Evolutionary conservation across 2,797 vertebrate species (phyloP).

Genomic region (Periophthalmus magnuspinnatus): DNA sequence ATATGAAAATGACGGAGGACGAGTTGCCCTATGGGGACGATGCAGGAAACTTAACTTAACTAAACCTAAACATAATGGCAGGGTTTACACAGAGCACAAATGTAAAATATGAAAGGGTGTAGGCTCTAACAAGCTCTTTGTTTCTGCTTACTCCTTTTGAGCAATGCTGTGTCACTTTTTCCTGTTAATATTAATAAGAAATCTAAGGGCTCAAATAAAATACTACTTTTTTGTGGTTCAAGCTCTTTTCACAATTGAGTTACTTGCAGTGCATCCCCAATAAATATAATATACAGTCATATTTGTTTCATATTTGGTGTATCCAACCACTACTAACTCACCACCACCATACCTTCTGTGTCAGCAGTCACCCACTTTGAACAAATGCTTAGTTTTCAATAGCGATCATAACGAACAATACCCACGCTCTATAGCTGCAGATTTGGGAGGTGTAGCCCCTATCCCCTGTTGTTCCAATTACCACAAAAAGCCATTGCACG

Average conservation of each 20-base stretch:
- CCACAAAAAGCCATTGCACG: slow-evolving; percentile 18
- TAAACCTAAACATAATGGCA: not conserved
- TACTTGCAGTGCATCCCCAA: no score
- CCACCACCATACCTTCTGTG: not conserved
- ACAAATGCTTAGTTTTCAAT: slow-evolving; percentile 9
- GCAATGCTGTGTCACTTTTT: no score
- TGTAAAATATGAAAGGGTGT: no score
- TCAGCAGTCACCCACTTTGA: not conserved
- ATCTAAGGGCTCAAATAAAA: no score
- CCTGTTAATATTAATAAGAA: no score
- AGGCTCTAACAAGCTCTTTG: no score
- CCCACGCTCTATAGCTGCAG: not conserved
- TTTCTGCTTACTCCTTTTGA: no score
- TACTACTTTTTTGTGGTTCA: no score
- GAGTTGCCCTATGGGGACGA: no score
- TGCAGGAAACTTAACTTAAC: not conserved
- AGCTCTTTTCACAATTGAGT: no score
- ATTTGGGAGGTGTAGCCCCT: slow-evolving; percentile 10
- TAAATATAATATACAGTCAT: no score
- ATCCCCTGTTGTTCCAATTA: slow-evolving; percentile 30
- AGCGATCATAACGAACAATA: slow-evolving; percentile 24
- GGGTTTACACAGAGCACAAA: no score
- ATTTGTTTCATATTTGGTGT: not conserved
- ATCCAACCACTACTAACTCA: not conserved
- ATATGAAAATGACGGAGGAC: not conserved